Percentiles rank a stretch among this genome's conserved stretches.
phyloP scores from a whole-genome alignment of 2,888 invertebrate species.

The Drosophila ezoana region DNA sequence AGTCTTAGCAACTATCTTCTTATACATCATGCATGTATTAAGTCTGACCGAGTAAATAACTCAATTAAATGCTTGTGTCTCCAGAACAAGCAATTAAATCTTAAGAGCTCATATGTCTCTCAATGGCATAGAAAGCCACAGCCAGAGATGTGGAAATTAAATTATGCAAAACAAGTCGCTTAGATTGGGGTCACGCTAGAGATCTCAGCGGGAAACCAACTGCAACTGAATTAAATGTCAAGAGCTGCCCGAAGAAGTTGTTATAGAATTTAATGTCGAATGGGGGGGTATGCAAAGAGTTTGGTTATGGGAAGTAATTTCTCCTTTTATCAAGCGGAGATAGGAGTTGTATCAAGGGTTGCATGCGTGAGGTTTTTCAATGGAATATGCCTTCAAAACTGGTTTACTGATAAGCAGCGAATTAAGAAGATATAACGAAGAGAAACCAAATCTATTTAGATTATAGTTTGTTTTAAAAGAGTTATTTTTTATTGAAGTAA shows the following conservation, averaged over 20 bases:
- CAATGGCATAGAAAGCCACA: constrained; percentile 52
- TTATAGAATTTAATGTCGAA: constrained; percentile 19
- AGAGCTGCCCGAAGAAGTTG: constrained; percentile 38
- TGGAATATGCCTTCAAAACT: not conserved
- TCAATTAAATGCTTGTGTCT: constrained; percentile 34
- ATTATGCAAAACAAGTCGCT: constrained; percentile 72
- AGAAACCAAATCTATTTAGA: not conserved
- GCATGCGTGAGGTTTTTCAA: constrained; percentile 9
- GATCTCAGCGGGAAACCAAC: constrained; percentile 41
- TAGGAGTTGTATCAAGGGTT: constrained; percentile 4
- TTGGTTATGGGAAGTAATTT: constrained; percentile 56
- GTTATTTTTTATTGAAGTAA: too few relatives aligned
- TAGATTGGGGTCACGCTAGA: constrained; percentile 63
- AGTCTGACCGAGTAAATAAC: constrained; percentile 15
- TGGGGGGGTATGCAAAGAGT: constrained; percentile 1
- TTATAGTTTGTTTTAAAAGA: not conserved
- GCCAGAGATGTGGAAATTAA: constrained; percentile 35
- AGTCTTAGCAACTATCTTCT: constrained; percentile 1
- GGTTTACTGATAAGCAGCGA: not conserved
- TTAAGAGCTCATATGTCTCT: constrained; percentile 46
- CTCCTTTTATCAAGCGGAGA: constrained; percentile 8
- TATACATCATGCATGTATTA: not conserved
- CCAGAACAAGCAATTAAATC: constrained; percentile 42
- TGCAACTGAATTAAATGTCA: constrained; percentile 52
- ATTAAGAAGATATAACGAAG: not conserved